Evolutionary conservation across 2,797 vertebrate genomes (phyloP).

Genomic region (Myotis pilosus): DNA sequence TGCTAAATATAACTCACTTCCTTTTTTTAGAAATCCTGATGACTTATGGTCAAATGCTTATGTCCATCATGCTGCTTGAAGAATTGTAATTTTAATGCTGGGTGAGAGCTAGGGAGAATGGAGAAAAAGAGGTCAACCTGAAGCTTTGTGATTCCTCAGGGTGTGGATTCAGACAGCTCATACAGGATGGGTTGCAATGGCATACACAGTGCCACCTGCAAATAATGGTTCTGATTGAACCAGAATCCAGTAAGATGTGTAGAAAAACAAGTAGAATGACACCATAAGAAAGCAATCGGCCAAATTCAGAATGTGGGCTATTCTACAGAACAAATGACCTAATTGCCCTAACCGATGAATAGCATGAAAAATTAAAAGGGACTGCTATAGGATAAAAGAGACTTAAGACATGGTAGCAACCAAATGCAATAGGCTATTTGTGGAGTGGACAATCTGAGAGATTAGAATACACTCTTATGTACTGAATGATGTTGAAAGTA

Average conservation of each 20-base stretch:
- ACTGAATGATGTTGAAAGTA: background rate
- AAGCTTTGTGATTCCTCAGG: background rate
- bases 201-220: background rate
- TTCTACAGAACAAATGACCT: background rate
- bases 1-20: slow-evolving; percentile 59
- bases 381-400: background rate
- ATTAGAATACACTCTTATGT: background rate
- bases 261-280: background rate
- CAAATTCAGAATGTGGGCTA: background rate
- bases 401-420: background rate
- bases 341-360: background rate
- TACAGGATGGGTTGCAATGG: no score
- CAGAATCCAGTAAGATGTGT: background rate
- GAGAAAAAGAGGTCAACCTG: background rate
- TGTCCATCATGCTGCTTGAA: slow-evolving; percentile 41
- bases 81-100: background rate
- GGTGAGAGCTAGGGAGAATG: background rate
- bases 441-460: background rate
- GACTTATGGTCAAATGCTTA: slow-evolving; percentile 70
- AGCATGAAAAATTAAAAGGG: background rate
- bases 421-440: background rate
- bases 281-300: background rate
- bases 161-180: background rate
- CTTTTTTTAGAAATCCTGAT: slow-evolving; percentile 63
- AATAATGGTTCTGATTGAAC: background rate